Percentiles rank a stretch among this genome's conserved stretches.
Conservation (phyloP, 2,888 invertebrate species). For the Orthosia incerta region DNA sequence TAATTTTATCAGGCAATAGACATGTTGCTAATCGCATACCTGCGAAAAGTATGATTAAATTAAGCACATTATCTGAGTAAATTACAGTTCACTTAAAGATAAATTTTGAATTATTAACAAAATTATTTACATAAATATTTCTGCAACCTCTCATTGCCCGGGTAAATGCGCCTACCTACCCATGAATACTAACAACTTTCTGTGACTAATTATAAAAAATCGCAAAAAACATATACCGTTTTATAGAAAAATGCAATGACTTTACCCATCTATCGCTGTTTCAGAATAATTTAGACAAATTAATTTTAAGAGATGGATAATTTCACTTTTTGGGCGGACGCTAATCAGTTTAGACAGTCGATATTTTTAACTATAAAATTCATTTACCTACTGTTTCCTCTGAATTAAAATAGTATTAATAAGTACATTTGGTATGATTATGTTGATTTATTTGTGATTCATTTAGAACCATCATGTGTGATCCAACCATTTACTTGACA, state of each 20-base stretch:
- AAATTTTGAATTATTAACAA: conserved; percentile 3
- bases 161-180: not conserved
- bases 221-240: not conserved
- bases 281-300: not conserved
- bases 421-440: not conserved
- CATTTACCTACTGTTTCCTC: not conserved
- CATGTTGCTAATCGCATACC: not conserved
- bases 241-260: not conserved
- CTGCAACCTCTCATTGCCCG: not conserved
- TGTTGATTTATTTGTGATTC: not conserved
- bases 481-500: no score
- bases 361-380: not conserved
- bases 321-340: not conserved
- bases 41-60: not conserved
- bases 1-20: not conserved
- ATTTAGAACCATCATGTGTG: no score
- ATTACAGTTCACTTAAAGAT: no score
- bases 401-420: no score
- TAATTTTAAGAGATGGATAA: no score
- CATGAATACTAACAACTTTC: not conserved
- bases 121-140: not conserved
- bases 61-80: not conserved
- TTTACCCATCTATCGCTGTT: not conserved
- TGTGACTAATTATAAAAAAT: not conserved
- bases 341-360: not conserved